Percentiles rank a stretch among this genome's conserved stretches.
Evolutionary conservation across 2,888 invertebrate species (phyloP).

Genomic region (Mythimna ferrago): DNA sequence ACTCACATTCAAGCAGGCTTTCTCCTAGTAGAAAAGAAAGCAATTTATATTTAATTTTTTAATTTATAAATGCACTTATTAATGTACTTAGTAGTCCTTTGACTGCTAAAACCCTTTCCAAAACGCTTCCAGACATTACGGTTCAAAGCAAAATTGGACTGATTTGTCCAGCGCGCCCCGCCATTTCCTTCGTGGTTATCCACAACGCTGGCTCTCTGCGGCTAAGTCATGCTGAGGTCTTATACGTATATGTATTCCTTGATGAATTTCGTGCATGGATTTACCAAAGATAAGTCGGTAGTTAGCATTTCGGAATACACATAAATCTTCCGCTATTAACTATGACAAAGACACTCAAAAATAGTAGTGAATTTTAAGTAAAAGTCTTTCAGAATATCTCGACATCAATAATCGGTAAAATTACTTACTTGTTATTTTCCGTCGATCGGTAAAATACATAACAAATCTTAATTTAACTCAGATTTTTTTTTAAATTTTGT

Average conservation of each 20-base stretch:
- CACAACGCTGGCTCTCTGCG: constrained; percentile 11
- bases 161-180: constrained; percentile 27
- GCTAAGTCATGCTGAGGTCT: constrained; percentile 1
- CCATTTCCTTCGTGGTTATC: constrained; percentile 36
- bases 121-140: not conserved
- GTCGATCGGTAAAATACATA: no score
- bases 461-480: no score
- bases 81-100: not conserved
- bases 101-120: not conserved
- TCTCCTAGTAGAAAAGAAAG: no score
- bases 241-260: constrained; percentile 9
- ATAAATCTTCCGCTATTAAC: no score
- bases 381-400: no score
- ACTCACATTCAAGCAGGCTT: no score
- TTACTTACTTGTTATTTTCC: no score
- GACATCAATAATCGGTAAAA: no score
- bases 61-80: not conserved
- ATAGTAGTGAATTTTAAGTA: no score
- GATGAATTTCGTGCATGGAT: constrained; percentile 44
- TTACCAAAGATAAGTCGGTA: not conserved
- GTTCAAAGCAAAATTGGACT: constrained; percentile 17
- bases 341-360: no score
- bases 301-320: not conserved
- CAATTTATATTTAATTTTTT: not conserved
- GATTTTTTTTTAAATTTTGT: no score